Base-by-base conservation (phyloP, 2,888 invertebrate species). In the Noctua janthina region DNA sequence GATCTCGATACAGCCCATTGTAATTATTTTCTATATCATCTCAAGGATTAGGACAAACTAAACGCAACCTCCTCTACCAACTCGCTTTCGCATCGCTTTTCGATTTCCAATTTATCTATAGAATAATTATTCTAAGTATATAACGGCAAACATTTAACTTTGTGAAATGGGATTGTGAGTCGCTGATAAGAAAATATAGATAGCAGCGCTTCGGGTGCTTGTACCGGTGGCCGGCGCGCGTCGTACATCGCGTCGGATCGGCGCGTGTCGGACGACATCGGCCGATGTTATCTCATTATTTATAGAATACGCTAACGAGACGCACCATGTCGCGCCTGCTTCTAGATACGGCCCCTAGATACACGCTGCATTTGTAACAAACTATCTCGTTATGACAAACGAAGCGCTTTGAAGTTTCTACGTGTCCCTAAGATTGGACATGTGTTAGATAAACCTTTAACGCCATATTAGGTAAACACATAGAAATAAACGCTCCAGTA, bases 261-360 rank as follows among this genome's bases (percentile, higher is more conserved):
- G 85, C 90, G 89, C 91, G 90, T 90, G 91, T 91, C 85, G 88
- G 76, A 86, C 87, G 90, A 90, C 90, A 91, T 87, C 84, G 72
- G 76, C 83, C 85, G 95, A 96, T 95, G 89, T 89, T 94, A 95
- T 96, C 95, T 85, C 87, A 86, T 94, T 95, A 94, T 95, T 95
- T 95, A 95, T 95, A 94, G 93, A 91, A 92, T 92, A 92, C 92
- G 90, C 93, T 95, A 95, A 95, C 94, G 92, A 95, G 95, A 94
- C 92, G 89, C 93, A 90, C 88, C 90, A 78, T 91, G 90, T 91
- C 90, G 88, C 90, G 81, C 84, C 86, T 84, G 83, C 88, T 87
- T 81, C 85, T 86, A 91, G 93, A 93, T 93, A 90, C 89, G 90
- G 86, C 78, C 74, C 80, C 76, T 76, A 91, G 93, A 93, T 93